phyloP scores from a whole-genome alignment of 2,888 invertebrate genomes.

The Deilephila porcellus region DNA sequence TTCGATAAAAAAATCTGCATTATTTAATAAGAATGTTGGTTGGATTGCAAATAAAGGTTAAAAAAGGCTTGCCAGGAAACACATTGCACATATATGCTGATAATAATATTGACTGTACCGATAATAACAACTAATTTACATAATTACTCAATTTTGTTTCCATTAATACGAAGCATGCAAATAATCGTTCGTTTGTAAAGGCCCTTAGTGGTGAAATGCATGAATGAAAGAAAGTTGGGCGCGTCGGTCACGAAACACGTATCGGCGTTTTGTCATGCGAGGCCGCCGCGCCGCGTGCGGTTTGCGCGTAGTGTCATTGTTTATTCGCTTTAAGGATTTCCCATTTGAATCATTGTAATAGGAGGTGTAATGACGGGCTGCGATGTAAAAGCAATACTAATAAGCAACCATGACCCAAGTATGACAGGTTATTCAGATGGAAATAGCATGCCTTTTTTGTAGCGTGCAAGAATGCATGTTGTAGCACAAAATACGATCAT shows the following conservation, averaged over 20 bases:
- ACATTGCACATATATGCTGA: no score
- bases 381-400: conserved; percentile 19
- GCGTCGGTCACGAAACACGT: conserved; percentile 63
- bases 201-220: conserved; percentile 41
- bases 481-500: no score
- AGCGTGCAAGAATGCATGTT: not conserved
- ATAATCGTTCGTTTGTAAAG: not conserved
- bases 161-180: not conserved
- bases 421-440: not conserved
- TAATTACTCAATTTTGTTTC: no score
- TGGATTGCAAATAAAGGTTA: no score
- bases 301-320: conserved; percentile 50
- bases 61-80: no score
- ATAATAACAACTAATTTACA: no score
- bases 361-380: not conserved
- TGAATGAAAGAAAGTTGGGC: conserved; percentile 73
- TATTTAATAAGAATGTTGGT: no score
- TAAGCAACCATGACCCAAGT: not conserved
- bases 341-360: conserved; percentile 41
- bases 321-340: conserved; percentile 38
- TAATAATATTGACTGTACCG: no score
- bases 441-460: not conserved
- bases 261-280: conserved; percentile 52
- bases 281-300: conserved; percentile 49
- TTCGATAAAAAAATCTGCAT: no score